A percentile compares a stretch with the other conserved stretches of the same genome.
Evolutionary conservation across 2,797 vertebrate genomes (phyloP).

Genomic region (Chelidonichthys spinosus): DNA sequence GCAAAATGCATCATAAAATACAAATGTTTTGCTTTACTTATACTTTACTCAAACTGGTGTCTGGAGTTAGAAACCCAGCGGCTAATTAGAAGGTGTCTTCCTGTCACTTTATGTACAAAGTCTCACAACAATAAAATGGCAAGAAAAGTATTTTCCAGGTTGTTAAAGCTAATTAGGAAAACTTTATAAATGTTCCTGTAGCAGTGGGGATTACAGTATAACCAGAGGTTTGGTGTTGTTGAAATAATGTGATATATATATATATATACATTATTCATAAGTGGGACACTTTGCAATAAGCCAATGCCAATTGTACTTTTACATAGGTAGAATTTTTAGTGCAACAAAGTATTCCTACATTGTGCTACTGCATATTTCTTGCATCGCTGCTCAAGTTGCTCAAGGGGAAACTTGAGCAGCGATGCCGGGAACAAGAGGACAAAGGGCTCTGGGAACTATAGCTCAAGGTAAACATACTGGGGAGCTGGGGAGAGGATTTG

Average conservation of each 20-base stretch:
- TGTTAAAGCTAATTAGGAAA: constrained; percentile 3
- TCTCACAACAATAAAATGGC: constrained; percentile 6
- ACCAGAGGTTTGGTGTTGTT: too few species aligned
- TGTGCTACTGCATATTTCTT: background rate
- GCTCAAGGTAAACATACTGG: background rate
- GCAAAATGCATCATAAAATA: constrained; percentile 35
- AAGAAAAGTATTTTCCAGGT: background rate
- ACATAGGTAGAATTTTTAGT: too few species aligned
- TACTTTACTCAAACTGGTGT: constrained; percentile 33
- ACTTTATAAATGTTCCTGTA: background rate
- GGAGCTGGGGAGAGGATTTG: background rate
- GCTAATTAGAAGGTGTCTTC: constrained; percentile 37
- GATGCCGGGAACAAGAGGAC: background rate
- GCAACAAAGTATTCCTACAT: too few species aligned
- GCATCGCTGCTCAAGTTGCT: background rate
- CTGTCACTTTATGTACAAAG: background rate
- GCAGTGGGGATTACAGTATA: background rate
- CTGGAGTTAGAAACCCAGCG: constrained; percentile 28
- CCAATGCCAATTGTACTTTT: too few species aligned
- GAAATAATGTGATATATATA: too few species aligned
- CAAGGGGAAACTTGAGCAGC: too few species aligned
- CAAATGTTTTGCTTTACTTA: constrained; percentile 34
- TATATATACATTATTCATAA: background rate
- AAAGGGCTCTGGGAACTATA: background rate
- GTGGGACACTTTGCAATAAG: background rate